Base-by-base conservation (phyloP, 2,797 vertebrate genomes). In the Chromobotia macracanthus region DNA sequence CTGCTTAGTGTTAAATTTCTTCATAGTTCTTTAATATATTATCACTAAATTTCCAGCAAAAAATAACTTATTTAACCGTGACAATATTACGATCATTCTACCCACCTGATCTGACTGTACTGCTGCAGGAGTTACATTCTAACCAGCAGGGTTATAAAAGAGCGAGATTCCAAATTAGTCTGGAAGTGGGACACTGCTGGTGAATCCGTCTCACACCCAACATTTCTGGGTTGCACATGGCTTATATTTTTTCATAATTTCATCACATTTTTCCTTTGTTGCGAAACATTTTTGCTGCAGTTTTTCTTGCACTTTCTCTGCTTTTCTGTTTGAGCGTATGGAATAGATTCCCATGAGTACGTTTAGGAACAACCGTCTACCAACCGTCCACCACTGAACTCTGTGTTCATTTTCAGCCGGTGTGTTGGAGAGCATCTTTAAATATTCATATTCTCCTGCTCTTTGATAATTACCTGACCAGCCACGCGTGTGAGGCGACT, bases 381-480 rank as follows among this genome's bases (percentile, higher is more conserved):
- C 72, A 85, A 71, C 75, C 79, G 72, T 60, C 60, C 83, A n/a
- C n/a, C n/a, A n/a, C n/a, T n/a, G n/a, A 55, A 61, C 68, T 70
- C 56, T 50, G 51, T 74, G 76, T 85, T 85, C 75, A 87, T 85
- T 83, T 86, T 83, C 79, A 85, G 76, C 71, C 66, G 15, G 55
- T 19, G 55, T 51, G 64, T 46, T 67, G 77, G 84, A 90, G 87
- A 82, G 58, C 80, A 88, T 89, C 79, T 89, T 86, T 85, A 90
- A 90, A 89, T 86, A 89, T 74, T 84, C 81, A 88, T 81, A 84
- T 83, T 83, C 82, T 70, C 31, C 75, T 28, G 0, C 23, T 84
- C 85, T 82, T n/a, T 38, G 77, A 80, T 88, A 88, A 90, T 91
- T 88, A 88, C 84, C 87, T 86, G 85, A 79, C 87, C 87, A 82